Conservation (phyloP, 2,888 invertebrate species). For the Parascotia fuliginaria region DNA sequence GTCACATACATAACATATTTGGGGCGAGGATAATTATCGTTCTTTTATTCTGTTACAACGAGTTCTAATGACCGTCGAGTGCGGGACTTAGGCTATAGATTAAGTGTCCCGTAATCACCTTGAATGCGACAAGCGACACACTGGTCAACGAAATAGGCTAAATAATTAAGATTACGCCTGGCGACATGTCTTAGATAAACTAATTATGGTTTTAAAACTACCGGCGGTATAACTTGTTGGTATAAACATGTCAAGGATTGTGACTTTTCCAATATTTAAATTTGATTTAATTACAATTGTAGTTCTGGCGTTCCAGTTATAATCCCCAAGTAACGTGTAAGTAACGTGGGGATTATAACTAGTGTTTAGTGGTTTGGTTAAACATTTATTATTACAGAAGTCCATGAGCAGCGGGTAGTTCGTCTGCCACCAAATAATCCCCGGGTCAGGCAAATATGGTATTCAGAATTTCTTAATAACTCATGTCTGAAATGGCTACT, state of each 20-base stretch:
- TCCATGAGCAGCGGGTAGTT: too few relatives aligned
- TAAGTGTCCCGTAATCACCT: slow-evolving; percentile 37
- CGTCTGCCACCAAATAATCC: too few relatives aligned
- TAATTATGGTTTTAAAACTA: slow-evolving; percentile 46
- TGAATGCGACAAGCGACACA: slow-evolving; percentile 26
- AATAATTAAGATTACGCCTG: slow-evolving; percentile 62
- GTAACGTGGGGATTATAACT: too few relatives aligned
- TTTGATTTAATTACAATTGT: too few relatives aligned
- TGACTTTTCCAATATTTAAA: slow-evolving; percentile 11
- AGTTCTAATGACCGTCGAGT: slow-evolving; percentile 22
- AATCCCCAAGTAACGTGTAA: too few relatives aligned
- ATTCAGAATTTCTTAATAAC: too few relatives aligned
- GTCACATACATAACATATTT: slow-evolving; percentile 44
- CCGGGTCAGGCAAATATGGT: too few relatives aligned
- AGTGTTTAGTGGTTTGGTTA: too few relatives aligned
- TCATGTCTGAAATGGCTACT: too few relatives aligned
- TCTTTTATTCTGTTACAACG: slow-evolving; percentile 32
- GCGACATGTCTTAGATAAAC: slow-evolving; percentile 58
- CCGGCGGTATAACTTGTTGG: slow-evolving; percentile 22
- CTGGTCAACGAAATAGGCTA: slow-evolving; percentile 56
- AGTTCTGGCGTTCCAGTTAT: too few relatives aligned
- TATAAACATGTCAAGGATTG: slow-evolving; percentile 53
- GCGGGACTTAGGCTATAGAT: slow-evolving; percentile 22
- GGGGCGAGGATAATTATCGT: slow-evolving; percentile 45
- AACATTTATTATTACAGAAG: too few relatives aligned